A percentile compares a stretch with the other conserved stretches of the same genome.
phyloP scores from a whole-genome alignment of 2,888 invertebrate genomes.

The Camptogramma bilineatum region DNA sequence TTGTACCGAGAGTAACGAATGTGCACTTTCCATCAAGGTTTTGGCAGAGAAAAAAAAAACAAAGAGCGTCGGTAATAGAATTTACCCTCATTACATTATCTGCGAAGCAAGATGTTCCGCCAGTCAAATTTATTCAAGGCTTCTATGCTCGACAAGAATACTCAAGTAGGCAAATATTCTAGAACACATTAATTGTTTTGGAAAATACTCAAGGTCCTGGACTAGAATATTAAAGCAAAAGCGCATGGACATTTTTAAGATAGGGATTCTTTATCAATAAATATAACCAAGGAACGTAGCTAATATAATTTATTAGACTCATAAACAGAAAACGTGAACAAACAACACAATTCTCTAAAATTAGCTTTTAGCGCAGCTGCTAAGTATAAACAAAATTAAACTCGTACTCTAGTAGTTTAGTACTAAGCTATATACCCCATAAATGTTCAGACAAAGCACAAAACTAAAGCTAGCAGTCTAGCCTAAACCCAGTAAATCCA shows the following conservation, averaged over 20 bases:
- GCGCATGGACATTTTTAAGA: background rate
- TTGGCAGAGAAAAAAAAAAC: constrained; percentile 63
- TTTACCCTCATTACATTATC: constrained; percentile 79
- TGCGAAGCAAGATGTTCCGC: constrained; percentile 67
- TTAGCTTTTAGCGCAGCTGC: constrained; percentile 8
- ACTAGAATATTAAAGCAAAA: background rate
- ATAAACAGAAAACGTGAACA: constrained; percentile 14
- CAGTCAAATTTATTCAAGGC: constrained; percentile 53
- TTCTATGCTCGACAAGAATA: constrained; percentile 48
- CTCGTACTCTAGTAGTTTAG: background rate
- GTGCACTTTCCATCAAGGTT: constrained; percentile 77
- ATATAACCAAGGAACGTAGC: constrained; percentile 5
- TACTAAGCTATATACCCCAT: constrained; percentile 2
- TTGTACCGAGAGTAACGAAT: constrained; percentile 77
- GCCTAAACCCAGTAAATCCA: constrained; percentile 53
- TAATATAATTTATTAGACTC: constrained; percentile 19
- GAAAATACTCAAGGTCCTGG: constrained; percentile 8
- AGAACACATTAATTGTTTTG: constrained; percentile 25
- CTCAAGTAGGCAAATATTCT: constrained; percentile 34
- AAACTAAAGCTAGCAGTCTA: constrained; percentile 30
- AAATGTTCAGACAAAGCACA: constrained; percentile 24
- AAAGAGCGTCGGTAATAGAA: constrained; percentile 79
- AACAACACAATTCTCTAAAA: constrained; percentile 10
- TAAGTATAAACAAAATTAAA: constrained; percentile 14
- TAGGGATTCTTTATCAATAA: constrained; percentile 10